Evolutionary conservation across 2,113 vertebrate genomes (phyloP), one percentile per base, ranked within the genome.

Genomic region (Campylorhamphus procurvoides): DNA sequence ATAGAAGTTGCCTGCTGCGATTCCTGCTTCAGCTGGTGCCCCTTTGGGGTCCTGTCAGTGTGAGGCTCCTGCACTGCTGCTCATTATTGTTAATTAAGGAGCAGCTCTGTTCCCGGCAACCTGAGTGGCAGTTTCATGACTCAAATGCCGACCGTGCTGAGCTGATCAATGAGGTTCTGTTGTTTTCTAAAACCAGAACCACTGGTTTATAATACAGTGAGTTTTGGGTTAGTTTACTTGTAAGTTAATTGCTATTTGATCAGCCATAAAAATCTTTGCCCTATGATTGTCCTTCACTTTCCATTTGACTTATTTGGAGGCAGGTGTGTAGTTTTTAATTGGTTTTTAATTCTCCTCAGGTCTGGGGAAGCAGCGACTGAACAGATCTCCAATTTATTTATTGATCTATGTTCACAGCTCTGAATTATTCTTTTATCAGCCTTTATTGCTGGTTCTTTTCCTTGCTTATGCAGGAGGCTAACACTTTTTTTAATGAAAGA

Each of bases 21-120:
- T 75, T 91, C 44, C 60, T 64, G 40, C 44, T 82, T 87, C 60
- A 94, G 58, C 74, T 84, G 44, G 19, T 82, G 64, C 47, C 68
- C 83, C 83, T 72, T n/a, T 84, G 75, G 81, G 87, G n/a, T 79
- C 87, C 5, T 42, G 1, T 7, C 67, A 80, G n/a, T 87, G 81
- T 95, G 89, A 93, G 78, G 67, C 53, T 95, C 39, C 84, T 76
- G n/a, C 76, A 78, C 69, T 93, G 35, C 4, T 68, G 79, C 75
- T 97, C 64, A 47, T 96, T 94, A 95, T 82, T 91, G 93, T 90
- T 95, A 95, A 93, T 94, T 96, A 96, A 88, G 69, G 42, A 87
- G 15, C 62, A 79, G 62, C 66, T 97, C 80, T 84, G 55, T 39
- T 92, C 74, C 77, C 84, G 66, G 62, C 94, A 89, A 68, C 71